Evolutionary conservation across 2,888 invertebrate species (phyloP).

Genomic region (Lumbricus terrestris): DNA sequence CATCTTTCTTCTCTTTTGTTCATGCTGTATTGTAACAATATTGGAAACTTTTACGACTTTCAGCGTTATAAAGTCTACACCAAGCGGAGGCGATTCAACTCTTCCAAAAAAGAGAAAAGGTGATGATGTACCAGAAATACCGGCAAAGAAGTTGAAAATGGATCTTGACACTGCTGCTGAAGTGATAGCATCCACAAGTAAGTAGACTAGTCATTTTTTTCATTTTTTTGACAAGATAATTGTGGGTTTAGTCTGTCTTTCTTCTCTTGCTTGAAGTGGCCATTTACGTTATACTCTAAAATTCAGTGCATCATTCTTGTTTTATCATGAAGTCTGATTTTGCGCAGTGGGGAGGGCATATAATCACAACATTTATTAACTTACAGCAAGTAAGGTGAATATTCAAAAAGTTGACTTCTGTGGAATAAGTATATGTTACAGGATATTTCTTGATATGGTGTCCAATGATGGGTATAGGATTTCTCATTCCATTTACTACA

Average conservation of each 20-base stretch:
- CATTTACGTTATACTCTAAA: neutral
- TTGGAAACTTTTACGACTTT: neutral
- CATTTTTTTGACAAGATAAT: neutral
- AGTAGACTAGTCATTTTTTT: neutral
- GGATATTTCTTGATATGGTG: too few relatives aligned
- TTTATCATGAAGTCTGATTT: too few relatives aligned
- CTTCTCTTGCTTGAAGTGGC: neutral
- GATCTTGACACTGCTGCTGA: neutral
- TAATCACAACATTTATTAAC: too few relatives aligned
- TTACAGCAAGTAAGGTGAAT: too few relatives aligned
- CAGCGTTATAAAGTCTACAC: conserved; percentile 73
- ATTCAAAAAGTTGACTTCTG: too few relatives aligned
- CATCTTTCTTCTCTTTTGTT: too few relatives aligned
- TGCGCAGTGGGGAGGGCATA: too few relatives aligned
- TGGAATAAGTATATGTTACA: too few relatives aligned
- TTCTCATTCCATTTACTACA: too few relatives aligned
- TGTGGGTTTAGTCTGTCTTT: neutral
- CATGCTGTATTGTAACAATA: neutral
- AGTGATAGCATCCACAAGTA: neutral
- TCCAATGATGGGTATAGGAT: too few relatives aligned
- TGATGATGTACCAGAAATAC: conserved; percentile 40
- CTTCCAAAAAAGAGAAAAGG: conserved; percentile 64
- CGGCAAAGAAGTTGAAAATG: conserved; percentile 22
- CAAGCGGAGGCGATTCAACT: conserved; percentile 78
- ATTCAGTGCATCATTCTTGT: too few relatives aligned